phyloP scores from a whole-genome alignment of 2,797 vertebrate species.

The Pampus argenteus region DNA sequence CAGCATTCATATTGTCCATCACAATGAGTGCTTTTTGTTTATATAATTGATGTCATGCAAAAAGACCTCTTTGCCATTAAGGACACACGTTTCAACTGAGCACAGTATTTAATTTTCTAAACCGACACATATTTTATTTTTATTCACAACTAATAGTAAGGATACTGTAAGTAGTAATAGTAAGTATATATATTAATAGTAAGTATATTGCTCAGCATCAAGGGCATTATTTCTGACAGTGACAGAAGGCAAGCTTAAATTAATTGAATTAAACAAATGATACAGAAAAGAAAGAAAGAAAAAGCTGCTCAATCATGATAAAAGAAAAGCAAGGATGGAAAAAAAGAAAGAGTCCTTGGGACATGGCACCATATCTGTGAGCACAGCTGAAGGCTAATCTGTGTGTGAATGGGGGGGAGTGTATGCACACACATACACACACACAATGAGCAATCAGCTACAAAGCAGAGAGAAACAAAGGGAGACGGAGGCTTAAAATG shows the following conservation, averaged over 20 bases:
- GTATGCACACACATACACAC: not conserved
- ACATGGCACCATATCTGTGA: slow-evolving; percentile 34
- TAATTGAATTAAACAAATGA: not conserved
- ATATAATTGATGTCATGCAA: no score
- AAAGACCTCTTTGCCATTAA: no score
- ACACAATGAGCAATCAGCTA: not conserved
- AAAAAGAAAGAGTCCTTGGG: slow-evolving; percentile 23
- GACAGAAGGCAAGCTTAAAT: not conserved
- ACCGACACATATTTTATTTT: no score
- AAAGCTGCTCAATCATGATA: not conserved
- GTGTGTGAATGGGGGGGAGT: not conserved
- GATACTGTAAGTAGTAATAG: no score
- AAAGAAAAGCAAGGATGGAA: not conserved
- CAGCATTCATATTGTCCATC: no score
- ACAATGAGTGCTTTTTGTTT: no score
- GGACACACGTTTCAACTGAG: not conserved
- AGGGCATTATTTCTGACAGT: not conserved
- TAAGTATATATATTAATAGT: no score
- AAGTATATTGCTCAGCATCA: not conserved
- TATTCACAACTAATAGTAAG: no score
- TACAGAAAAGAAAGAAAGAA: not conserved
- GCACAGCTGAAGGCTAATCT: slow-evolving; percentile 31
- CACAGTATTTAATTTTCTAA: not conserved
- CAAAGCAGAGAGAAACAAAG: slow-evolving; percentile 8
- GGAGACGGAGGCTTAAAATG: slow-evolving; percentile 3